Base-by-base conservation (phyloP, 2,113 vertebrate species). In the Cryptomyrus ogoouensis region DNA sequence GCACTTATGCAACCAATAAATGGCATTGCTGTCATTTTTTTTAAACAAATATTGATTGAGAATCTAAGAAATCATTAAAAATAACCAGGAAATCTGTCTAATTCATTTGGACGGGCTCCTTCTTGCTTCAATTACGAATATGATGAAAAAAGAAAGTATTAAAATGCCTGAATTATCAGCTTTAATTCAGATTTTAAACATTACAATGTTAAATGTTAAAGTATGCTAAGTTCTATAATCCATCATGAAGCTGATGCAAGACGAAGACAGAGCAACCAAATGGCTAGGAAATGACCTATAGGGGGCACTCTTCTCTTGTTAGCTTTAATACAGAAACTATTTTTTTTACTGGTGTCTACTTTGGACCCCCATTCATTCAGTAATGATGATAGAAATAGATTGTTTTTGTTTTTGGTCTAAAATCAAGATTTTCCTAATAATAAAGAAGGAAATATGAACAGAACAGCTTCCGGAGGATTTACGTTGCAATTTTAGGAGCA, bases 251-350 rank as follows among this genome's bases (percentile, higher is more conserved):
- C 85, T 87, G 85, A 87, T 87, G 85, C 85, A 87, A 87, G 85
- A 87, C 42, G 85, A 87, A 53, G 85, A 87, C 85, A 87, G 85
- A 87, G 5, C 85, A 31, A 31, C n/a, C 47, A 3, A 53, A 53
- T 19, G 24, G 1, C 12, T 87, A 3, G 56, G 31, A 62, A 44
- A 44, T 44, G 15, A 50, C 53, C 13, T 88, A 88, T 94, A 96
- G 95, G 93, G 94, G 95, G 95, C 92, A 91, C 92, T 95, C 89
- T 95, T 91, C 90, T 91, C 94, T 46, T 88, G 58, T 21, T 89
- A 42, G 87, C 66, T 39, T 91, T 77, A 39, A 12, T 39, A n/a
- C 74, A 88, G 66, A 87, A 66, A 74, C 83, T 4, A 17, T 13
- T 80, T 1, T 62, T 8, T 49, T 35, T 52, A 27, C n/a, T 27